Base-by-base conservation (phyloP, 2,113 vertebrate genomes). In the Alaudala cheleensis region DNA sequence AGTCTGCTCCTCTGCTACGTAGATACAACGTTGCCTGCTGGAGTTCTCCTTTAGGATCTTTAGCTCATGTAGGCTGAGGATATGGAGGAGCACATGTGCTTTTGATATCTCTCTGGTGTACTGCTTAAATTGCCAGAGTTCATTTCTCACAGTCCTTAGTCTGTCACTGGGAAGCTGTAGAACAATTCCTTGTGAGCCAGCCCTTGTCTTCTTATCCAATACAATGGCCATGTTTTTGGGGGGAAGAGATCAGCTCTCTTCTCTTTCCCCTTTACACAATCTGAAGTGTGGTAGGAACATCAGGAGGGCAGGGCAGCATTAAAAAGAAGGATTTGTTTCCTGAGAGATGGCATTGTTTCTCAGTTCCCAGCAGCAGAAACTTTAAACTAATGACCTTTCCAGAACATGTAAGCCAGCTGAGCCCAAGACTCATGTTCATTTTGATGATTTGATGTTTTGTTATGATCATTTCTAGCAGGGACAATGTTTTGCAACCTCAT, bases 361-460 rank as follows among this genome's bases (percentile, higher is more conserved):
- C 50, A 42, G 57, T 82, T 96, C 70, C 25, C 70, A 82, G 50
- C 62, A 89, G 65, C 29, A 91, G 77, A 87, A 86, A 67, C 61
- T 81, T 86, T 87, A 86, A 95, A 83, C 57, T 80, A 74, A 89
- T 74, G 62, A 65, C 70, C 58, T 91, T 90, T 92, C 71, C 62
- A 90, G 88, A 80, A 47, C 15, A 20, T 2, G 8, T 26, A 95
- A 88, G 14, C 16, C 50, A 94, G n/a, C 34, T 65, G 76, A 87
- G 20, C 34, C 61, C 21, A 61, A n/a, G 39, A 77, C 39, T 70
- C 45, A 29, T 2, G 6, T 80, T 85, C 34, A 1, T 47, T 83
- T 54, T 42, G 45, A 82, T 57, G 14, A 69, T 80, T 67, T 73
- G 47, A 24, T 90, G 65, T 33, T 49, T 37, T 56, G 15, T 82